Conservation (phyloP, 2,888 invertebrate genomes). For the Timema podura region DNA sequence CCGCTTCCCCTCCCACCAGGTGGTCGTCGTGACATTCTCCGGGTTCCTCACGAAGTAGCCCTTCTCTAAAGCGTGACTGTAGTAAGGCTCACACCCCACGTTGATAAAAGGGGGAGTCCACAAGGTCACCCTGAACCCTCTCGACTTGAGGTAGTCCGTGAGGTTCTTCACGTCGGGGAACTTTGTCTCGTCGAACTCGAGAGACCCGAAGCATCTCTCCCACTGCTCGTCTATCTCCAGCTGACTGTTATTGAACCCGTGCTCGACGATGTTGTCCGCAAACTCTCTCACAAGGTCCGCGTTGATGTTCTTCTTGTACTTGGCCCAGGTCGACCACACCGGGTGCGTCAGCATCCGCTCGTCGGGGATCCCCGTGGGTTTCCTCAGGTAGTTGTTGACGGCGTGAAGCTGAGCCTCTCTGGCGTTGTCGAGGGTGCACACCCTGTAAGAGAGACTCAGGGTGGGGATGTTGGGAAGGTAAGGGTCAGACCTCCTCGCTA, state of each 20-base stretch:
- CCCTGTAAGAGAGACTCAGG: conserved; percentile 17
- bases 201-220: conserved; percentile 82
- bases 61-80: conserved; percentile 52
- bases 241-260: conserved; percentile 67
- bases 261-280: conserved; percentile 60
- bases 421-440: conserved; percentile 22
- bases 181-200: conserved; percentile 63
- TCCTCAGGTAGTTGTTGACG: conserved; percentile 52
- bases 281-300: conserved; percentile 59
- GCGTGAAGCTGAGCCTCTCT: conserved; percentile 26
- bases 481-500: conserved; percentile 21
- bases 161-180: conserved; percentile 64
- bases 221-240: conserved; percentile 85
- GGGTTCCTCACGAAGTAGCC: conserved; percentile 52
- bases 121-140: conserved; percentile 66
- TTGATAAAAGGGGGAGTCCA: conserved; percentile 89
- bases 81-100: conserved; percentile 58
- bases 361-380: conserved; percentile 61
- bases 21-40: conserved; percentile 39
- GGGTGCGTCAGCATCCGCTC: conserved; percentile 70
- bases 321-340: conserved; percentile 86
- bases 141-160: conserved; percentile 50
- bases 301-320: conserved; percentile 63
- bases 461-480: conserved; percentile 11
- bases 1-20: conserved; percentile 54